These are phyloP conservation scores for Calameuta filiformis DNA, from an alignment of 2,888 invertebrate genomes.

Conservation along the genomic window DNA sequence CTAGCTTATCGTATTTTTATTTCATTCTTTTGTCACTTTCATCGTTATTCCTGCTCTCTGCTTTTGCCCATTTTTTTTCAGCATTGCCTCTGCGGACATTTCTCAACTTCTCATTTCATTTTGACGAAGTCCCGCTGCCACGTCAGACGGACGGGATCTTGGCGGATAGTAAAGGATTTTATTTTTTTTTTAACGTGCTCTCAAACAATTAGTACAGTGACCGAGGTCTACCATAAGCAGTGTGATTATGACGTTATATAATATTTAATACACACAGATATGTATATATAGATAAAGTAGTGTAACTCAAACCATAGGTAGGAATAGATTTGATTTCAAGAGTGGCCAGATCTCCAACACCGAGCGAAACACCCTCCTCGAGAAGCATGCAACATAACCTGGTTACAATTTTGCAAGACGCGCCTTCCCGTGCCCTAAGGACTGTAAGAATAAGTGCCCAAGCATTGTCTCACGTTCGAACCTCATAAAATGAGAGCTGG, in stretches of 20 bases:
- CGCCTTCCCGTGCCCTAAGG: background rate
- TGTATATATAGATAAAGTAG: background rate
- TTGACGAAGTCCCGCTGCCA: background rate
- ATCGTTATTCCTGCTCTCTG: background rate
- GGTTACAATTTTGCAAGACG: background rate
- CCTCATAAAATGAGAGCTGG: background rate
- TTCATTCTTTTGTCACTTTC: background rate
- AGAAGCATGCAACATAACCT: slow-evolving; percentile 11
- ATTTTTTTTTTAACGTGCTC: background rate
- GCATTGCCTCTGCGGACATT: background rate
- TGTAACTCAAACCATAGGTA: background rate
- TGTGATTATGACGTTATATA: background rate
- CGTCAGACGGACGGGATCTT: background rate
- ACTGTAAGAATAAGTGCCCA: background rate
- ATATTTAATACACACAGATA: too few species aligned
- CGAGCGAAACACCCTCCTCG: slow-evolving; percentile 38
- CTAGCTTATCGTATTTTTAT: background rate
- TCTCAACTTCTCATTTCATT: background rate
- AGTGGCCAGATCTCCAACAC: slow-evolving; percentile 63
- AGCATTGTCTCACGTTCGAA: background rate
- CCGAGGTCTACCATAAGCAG: background rate
- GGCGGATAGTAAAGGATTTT: background rate
- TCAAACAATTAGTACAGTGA: background rate
- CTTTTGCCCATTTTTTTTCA: background rate
- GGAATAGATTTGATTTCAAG: slow-evolving; percentile 37